Conservation (phyloP, 2,888 invertebrate genomes). For the Malachius bipustulatus region DNA sequence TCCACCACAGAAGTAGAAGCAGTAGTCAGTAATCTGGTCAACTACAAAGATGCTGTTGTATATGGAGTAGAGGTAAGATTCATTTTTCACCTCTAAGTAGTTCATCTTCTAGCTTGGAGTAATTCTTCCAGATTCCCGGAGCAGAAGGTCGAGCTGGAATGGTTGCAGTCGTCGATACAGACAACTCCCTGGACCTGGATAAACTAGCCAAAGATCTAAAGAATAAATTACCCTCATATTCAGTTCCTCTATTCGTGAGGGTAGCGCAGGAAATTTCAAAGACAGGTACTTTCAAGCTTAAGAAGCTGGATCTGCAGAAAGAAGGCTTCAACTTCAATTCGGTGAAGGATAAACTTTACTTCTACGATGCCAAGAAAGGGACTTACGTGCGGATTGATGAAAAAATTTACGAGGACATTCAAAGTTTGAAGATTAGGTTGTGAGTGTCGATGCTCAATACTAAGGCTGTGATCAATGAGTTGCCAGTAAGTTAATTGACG, state of each 20-base stretch:
- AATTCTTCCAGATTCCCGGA: constrained; percentile 50
- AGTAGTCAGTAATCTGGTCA: constrained; percentile 65
- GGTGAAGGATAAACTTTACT: constrained; percentile 59
- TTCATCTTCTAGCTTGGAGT: constrained; percentile 3
- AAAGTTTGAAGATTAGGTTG: constrained; percentile 24
- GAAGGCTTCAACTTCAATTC: constrained; percentile 71
- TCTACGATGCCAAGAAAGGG: constrained; percentile 34
- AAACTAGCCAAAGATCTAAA: constrained; percentile 54
- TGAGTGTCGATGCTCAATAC: too few relatives aligned
- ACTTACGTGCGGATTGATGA: constrained; percentile 27
- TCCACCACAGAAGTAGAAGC: constrained; percentile 93
- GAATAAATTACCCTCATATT: constrained; percentile 68
- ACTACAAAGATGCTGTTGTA: constrained; percentile 62
- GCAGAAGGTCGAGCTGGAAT: constrained; percentile 86
- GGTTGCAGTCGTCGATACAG: constrained; percentile 74
- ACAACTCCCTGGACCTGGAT: constrained; percentile 45
- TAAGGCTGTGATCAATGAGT: too few relatives aligned
- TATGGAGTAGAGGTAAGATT: constrained; percentile 78
- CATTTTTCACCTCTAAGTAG: not conserved
- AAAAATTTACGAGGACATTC: constrained; percentile 28
- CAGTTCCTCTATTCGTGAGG: constrained; percentile 80
- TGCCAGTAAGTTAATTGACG: too few relatives aligned
- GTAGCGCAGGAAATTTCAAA: constrained; percentile 65
- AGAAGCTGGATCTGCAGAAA: constrained; percentile 74
- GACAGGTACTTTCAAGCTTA: constrained; percentile 85